Base-by-base conservation (phyloP, 2,113 vertebrate genomes). In the Myanophis thanlyinensis region DNA sequence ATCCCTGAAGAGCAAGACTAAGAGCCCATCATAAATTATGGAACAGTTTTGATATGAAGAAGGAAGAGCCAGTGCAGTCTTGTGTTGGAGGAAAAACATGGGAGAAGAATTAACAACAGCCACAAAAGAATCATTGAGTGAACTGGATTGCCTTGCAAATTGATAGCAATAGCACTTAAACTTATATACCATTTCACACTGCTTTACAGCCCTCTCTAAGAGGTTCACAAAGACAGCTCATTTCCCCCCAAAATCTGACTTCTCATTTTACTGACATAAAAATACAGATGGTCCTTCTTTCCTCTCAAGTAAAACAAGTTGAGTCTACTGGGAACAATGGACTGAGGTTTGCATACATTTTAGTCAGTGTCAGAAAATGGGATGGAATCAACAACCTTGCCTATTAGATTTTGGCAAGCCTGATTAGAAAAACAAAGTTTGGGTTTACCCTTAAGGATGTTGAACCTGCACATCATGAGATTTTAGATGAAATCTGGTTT, bases 11-110 rank as follows among this genome's bases (percentile, higher is more conserved):
- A 94, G 15, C 88, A 87, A 95, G 91, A 89, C 94, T 94, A 85
- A 84, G 91, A 96, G 89, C 25, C 88, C 88, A 91, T 95, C 95
- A 92, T 97, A 96, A 97, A 96, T 96, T 96, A 95, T 8, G 91
- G 52, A 13, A 86, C 85, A 95, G 93, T 95, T 96, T 95, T 95
- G 88, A 67, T 93, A 90, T 62, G 56, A 90, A 89, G 54, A 62
- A 59, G 49, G 11, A 2, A 40, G 35, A 40, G 20, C 10, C 20
- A 85, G 30, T 20, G 91, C 86, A 95, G 30, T 89, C 94, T 87
- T 62, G 30, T 88, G 40, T 47, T 94, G 95, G 18, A 12, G 2
- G 9, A 47, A 30, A 56, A 85, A 40, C 40, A 25, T 35, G 5
- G n/a, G 18, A 25, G 27, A 88, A 94, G 84, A 1, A 13, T 35